These are phyloP conservation scores for Paramormyrops kingsleyae DNA, from an alignment of 2,113 vertebrate species.

Conservation along the genomic window DNA sequence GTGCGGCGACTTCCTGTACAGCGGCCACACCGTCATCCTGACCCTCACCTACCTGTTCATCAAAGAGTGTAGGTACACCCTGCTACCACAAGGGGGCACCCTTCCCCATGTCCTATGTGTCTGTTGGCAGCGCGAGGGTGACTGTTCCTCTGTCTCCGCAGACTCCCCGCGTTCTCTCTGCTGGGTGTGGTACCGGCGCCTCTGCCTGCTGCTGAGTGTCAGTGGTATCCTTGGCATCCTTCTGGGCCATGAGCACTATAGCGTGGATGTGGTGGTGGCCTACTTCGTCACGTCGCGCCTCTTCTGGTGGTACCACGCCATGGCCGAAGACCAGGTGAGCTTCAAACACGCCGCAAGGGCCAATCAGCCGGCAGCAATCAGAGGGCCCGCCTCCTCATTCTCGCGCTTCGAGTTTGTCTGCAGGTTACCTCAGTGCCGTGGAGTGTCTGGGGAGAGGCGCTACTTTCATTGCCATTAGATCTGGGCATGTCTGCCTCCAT, in stretches of 20 bases:
- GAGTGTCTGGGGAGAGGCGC: not conserved
- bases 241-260: slow-evolving; percentile 89
- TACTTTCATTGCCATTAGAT: not conserved
- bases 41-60: slow-evolving; percentile 79
- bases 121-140: not conserved
- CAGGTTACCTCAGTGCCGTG: not conserved
- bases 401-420: not conserved
- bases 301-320: slow-evolving; percentile 94
- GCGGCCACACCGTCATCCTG: slow-evolving; percentile 75
- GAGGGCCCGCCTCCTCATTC: not conserved
- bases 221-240: slow-evolving; percentile 83
- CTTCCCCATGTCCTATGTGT: not conserved
- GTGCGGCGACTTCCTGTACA: slow-evolving; percentile 81
- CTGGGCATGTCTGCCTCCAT: not conserved
- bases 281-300: slow-evolving; percentile 82
- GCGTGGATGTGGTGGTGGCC: slow-evolving; percentile 81
- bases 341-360: not conserved
- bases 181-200: slow-evolving; percentile 72
- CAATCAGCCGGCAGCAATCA: not conserved
- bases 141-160: slow-evolving; percentile 33
- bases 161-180: slow-evolving; percentile 82
- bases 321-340: slow-evolving; percentile 84
- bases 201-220: slow-evolving; percentile 83
- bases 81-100: not conserved
- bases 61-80: slow-evolving; percentile 73